Evolutionary conservation across 2,888 invertebrate species (phyloP).

Genomic region (Scaptomyza caliginosa): DNA sequence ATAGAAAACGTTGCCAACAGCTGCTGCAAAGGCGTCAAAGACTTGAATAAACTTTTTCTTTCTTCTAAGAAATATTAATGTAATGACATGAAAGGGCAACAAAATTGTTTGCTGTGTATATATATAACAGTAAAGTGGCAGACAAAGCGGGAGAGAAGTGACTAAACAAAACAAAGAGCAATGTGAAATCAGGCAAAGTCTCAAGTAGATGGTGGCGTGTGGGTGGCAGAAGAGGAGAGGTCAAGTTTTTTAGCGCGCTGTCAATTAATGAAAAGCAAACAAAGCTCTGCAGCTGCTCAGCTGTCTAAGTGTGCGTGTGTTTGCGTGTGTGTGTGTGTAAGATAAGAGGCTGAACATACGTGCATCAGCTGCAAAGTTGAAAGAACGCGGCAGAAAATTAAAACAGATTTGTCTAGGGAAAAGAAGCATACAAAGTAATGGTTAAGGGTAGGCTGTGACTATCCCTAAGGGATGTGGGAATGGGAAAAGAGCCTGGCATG

Average conservation of each 20-base stretch:
- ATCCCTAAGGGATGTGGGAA: slow-evolving; percentile 5
- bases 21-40: slow-evolving; percentile 29
- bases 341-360: slow-evolving; percentile 14
- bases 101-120: neutral
- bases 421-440: neutral
- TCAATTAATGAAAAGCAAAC: slow-evolving; percentile 74
- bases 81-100: too few relatives aligned
- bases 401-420: slow-evolving; percentile 50
- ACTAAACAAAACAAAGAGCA: slow-evolving; percentile 20
- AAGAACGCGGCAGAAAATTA: slow-evolving; percentile 60
- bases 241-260: slow-evolving; percentile 31
- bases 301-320: slow-evolving; percentile 25
- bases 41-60: slow-evolving; percentile 16
- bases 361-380: slow-evolving; percentile 63
- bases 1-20: slow-evolving; percentile 28
- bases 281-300: slow-evolving; percentile 50
- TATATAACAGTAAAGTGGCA: slow-evolving; percentile 31
- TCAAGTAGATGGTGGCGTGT: neutral
- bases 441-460: slow-evolving; percentile 17
- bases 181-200: neutral
- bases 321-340: slow-evolving; percentile 8
- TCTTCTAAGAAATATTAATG: neutral
- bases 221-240: neutral
- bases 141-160: slow-evolving; percentile 8
- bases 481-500: slow-evolving; percentile 12